Conservation (phyloP, 1,140 invertebrate genomes). For the Magallana ariakensis region DNA sequence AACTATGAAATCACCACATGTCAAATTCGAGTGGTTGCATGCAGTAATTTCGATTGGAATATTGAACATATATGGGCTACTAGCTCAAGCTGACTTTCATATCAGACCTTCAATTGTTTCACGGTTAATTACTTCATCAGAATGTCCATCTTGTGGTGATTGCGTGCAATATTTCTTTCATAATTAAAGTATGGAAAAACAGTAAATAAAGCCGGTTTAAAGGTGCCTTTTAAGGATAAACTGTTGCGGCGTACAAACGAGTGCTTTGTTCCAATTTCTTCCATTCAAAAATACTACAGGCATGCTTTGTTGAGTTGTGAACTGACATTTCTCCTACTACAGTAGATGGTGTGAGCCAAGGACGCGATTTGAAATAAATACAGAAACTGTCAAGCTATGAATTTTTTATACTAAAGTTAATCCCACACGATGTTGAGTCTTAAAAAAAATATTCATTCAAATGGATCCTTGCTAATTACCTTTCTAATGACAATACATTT, state of each 20-base stretch:
- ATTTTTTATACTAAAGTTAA: too few relatives aligned
- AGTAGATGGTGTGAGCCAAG: background rate
- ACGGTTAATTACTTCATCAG: slow-evolving; percentile 16
- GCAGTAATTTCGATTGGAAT: slow-evolving; percentile 14
- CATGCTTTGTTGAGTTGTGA: slow-evolving; percentile 14
- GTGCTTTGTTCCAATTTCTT: slow-evolving; percentile 34
- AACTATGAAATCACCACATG: background rate
- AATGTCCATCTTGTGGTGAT: slow-evolving; percentile 16
- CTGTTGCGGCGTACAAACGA: slow-evolving; percentile 14
- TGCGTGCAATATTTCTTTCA: slow-evolving; percentile 14
- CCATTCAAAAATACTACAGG: slow-evolving; percentile 33
- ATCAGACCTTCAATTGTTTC: slow-evolving; percentile 25
- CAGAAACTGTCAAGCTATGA: too few relatives aligned
- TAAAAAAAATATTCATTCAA: too few relatives aligned
- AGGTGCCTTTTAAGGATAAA: slow-evolving; percentile 20
- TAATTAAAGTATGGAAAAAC: slow-evolving; percentile 28
- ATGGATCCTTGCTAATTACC: too few relatives aligned
- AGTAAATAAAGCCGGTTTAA: slow-evolving; percentile 24
- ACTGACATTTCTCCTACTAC: slow-evolving; percentile 8
- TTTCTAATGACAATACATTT: too few relatives aligned
- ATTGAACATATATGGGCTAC: background rate
- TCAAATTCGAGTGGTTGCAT: slow-evolving; percentile 11
- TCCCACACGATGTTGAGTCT: too few relatives aligned
- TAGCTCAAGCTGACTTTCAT: background rate
- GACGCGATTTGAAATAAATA: background rate